Evolutionary conservation across 2,888 invertebrate genomes (phyloP), one percentile per base, ranked within the genome.

Genomic region (Epirrita christyi): DNA sequence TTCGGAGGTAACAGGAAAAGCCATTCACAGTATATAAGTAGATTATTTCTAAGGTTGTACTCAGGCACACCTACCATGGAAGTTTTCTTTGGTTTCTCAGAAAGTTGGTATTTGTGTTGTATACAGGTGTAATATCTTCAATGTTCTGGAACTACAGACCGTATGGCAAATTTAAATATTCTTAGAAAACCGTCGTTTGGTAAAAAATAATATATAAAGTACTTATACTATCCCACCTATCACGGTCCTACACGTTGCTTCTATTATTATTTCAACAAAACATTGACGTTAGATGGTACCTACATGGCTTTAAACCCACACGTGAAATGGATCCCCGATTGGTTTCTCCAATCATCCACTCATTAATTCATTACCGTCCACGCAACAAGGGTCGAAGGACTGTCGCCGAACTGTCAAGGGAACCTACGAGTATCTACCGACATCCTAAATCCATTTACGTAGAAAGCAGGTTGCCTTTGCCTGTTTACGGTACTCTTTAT

Each of bases 351-450:
- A 63, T 63, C 62, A 60, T 55, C 56, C 59, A 48, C 59, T 62
- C 59, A 62, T 60, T 67, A 63, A 64, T 61, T 63, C 62, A 64
- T 64, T 64, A 69, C 57, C 54, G 61, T 60, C 55, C 55, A 59
- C 53, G 38, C 56, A 65, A 71, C 67, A 65, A 68, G 69, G 75
- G 68, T 68, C 66, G 63, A 42, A 49, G 60, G 51, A 67, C 68
- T 67, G 68, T 72, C 71, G 68, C 67, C 60, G 40, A 70, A 72
- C 67, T 70, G 73, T 71, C 72, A 72, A 61, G 66, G 59, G 68
- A 67, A 64, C 63, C 68, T 62, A 71, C 67, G 15, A 43, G 9
- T 32, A 36, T 32, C 46, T 52, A 52, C 53, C 40, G 40, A 49
- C 36, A 36, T 43, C 60, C 66, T 64, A 65, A 40, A 10, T 13